A percentile compares a stretch with the other conserved stretches of the same genome.
Conservation (phyloP, 1,140 invertebrate genomes). For the Bombus turneri region DNA sequence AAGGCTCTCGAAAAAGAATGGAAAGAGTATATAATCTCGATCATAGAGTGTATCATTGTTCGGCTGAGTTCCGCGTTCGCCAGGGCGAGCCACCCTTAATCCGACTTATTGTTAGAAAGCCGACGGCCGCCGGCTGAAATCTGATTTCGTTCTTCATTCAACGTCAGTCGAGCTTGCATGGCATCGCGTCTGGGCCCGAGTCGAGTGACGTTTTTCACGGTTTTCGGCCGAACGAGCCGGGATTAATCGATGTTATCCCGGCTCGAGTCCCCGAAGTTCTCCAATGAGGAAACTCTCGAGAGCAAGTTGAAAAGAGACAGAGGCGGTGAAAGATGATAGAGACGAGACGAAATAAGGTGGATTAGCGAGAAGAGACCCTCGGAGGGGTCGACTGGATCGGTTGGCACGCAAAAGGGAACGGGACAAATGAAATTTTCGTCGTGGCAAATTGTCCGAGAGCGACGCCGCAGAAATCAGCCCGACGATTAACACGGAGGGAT, state of each 20-base stretch:
- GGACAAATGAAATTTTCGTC: constrained; percentile 74
- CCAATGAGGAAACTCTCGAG: background rate
- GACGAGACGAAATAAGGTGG: constrained; percentile 57
- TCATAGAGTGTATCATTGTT: constrained; percentile 37
- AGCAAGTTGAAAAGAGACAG: background rate
- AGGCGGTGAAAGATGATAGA: background rate
- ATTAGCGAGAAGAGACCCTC: constrained; percentile 58
- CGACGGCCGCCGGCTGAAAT: constrained; percentile 41
- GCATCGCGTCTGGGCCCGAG: background rate
- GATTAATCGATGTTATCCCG: constrained; percentile 64
- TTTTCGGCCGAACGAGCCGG: constrained; percentile 28
- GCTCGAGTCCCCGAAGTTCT: background rate
- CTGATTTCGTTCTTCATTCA: constrained; percentile 57
- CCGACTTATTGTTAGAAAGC: constrained; percentile 48
- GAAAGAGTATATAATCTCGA: constrained; percentile 2
- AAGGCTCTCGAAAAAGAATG: too few relatives aligned
- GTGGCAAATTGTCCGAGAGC: constrained; percentile 75
- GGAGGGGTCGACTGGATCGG: constrained; percentile 42
- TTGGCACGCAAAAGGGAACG: constrained; percentile 41
- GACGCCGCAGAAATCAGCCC: constrained; percentile 72
- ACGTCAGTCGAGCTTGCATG: constrained; percentile 3
- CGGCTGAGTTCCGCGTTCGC: background rate
- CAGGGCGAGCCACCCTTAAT: constrained; percentile 24
- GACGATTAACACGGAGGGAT: constrained; percentile 72
- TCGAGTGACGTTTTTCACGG: constrained; percentile 45